Conservation (phyloP, 2,797 vertebrate species). For the Acanthiza pusilla region DNA sequence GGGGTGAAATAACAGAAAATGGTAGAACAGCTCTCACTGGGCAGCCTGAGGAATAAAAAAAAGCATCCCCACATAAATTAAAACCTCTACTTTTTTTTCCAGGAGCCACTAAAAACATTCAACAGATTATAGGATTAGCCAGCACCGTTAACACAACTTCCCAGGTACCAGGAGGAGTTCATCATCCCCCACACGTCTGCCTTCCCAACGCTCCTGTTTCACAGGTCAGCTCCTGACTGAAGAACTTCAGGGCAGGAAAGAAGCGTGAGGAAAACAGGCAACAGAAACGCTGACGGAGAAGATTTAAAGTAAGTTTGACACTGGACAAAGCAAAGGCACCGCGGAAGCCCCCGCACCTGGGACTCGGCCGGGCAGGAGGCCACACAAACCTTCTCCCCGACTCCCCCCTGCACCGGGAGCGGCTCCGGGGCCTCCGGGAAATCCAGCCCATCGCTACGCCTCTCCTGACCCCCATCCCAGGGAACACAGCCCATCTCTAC, state of each 20-base stretch:
- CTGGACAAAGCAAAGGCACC: background rate
- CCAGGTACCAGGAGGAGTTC: background rate
- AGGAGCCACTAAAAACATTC: background rate
- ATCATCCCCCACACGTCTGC: too few relatives aligned
- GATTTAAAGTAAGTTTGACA: background rate
- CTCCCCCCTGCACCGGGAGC: rapidly evolving
- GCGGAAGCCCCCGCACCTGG: background rate
- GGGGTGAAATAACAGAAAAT: background rate
- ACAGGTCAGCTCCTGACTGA: rapidly evolving
- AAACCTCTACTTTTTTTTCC: background rate
- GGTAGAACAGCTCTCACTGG: background rate
- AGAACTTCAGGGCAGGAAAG: too few relatives aligned
- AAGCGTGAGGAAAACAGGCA: background rate
- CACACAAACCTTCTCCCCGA: too few relatives aligned
- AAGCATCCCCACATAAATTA: background rate
- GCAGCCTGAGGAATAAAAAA: background rate
- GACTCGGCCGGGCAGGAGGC: background rate
- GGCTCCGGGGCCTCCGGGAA: background rate
- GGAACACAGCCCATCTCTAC: rapidly evolving
- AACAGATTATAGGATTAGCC: background rate
- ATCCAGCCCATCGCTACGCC: rapidly evolving
- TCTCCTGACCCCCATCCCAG: background rate
- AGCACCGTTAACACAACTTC: background rate
- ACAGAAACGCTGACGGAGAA: background rate
- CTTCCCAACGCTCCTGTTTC: rapidly evolving